phyloP scores from a whole-genome alignment of 1,140 invertebrate genomes.

The Brachionus manjavacas region DNA sequence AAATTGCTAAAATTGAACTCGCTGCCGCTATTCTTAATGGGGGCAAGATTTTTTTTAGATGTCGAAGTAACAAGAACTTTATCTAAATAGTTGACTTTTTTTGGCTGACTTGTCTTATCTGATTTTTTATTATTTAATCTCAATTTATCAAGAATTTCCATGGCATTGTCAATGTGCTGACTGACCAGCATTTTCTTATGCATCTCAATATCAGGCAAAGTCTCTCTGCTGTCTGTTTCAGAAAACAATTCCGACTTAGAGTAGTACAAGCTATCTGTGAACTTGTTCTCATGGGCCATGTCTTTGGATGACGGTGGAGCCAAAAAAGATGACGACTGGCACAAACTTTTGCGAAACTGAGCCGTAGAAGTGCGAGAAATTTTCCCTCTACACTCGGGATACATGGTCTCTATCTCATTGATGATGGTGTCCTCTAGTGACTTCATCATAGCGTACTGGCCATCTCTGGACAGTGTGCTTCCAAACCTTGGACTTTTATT shows the following conservation, averaged over 20 bases:
- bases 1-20: background rate
- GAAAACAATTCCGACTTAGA: slow-evolving; percentile 6
- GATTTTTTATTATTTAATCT: slow-evolving; percentile 7
- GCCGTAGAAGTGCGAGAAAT: slow-evolving; percentile 14
- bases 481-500: slow-evolving; percentile 23
- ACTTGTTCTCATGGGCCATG: background rate
- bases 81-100: slow-evolving; percentile 7
- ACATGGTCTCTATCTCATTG: slow-evolving; percentile 4
- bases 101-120: background rate
- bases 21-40: background rate
- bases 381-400: background rate
- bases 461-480: slow-evolving; percentile 3
- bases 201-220: background rate
- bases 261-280: background rate
- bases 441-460: slow-evolving; percentile 28
- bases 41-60: background rate
- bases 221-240: background rate
- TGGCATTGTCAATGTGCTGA: slow-evolving; percentile 2
- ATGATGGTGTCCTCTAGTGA: slow-evolving; percentile 20
- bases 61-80: background rate
- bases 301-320: background rate
- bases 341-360: slow-evolving; percentile 1
- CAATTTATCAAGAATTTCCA: background rate
- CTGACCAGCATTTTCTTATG: background rate
- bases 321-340: background rate